phyloP scores from a whole-genome alignment of 2,888 invertebrate species.

The Phasia obesa region DNA sequence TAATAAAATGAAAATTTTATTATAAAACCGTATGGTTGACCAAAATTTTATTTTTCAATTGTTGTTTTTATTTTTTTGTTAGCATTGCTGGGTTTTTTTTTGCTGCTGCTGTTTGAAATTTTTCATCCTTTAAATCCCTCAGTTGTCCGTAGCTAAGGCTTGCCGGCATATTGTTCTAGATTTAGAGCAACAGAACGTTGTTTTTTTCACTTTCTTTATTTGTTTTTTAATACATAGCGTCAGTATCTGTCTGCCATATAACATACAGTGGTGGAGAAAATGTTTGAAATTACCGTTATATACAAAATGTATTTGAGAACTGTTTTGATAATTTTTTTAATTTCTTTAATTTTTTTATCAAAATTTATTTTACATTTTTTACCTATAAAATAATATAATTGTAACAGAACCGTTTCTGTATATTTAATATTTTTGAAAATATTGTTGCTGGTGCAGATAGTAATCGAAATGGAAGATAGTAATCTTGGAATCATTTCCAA shows the following conservation, averaged over 20 bases:
- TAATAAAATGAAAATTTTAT: slow-evolving; percentile 54
- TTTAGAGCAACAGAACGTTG: slow-evolving; percentile 50
- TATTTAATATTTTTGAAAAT: no score
- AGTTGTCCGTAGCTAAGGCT: slow-evolving; percentile 38
- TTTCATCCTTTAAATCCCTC: slow-evolving; percentile 45
- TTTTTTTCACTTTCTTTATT: slow-evolving; percentile 33
- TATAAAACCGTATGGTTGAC: slow-evolving; percentile 55
- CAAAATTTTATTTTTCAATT: slow-evolving; percentile 48
- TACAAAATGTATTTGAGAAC: no score
- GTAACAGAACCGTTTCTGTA: no score
- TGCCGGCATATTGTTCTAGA: slow-evolving; percentile 63
- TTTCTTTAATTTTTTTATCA: no score
- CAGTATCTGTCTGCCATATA: slow-evolving; percentile 14
- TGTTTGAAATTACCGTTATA: background rate
- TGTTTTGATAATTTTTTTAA: no score
- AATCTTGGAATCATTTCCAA: no score
- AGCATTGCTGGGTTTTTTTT: background rate
- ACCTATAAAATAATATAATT: no score
- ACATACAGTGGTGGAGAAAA: background rate
- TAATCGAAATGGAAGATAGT: no score
- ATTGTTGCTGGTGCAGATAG: no score
- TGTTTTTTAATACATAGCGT: slow-evolving; percentile 15
- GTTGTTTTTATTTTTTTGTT: background rate
- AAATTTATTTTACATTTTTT: no score
- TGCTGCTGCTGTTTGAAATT: slow-evolving; percentile 2